phyloP scores from a whole-genome alignment of 2,888 invertebrate genomes.

The Drosophila helvetica region DNA sequence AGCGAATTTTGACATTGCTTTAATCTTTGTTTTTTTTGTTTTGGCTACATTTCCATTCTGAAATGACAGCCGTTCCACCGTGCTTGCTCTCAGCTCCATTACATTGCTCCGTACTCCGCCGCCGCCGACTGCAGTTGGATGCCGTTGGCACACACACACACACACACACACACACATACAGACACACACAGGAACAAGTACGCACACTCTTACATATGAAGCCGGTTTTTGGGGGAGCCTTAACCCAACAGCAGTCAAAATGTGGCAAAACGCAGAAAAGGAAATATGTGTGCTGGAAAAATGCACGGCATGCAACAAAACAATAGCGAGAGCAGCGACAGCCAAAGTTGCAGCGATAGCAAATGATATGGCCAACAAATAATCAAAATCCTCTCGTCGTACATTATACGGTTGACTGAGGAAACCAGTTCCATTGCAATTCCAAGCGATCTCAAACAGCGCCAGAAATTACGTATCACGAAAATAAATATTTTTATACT shows the following conservation, averaged over 20 bases:
- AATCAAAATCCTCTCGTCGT: constrained; percentile 68
- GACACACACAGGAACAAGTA: constrained; percentile 1
- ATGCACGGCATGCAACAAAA: constrained; percentile 63
- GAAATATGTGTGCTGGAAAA: constrained; percentile 62
- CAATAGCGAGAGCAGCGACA: constrained; percentile 20
- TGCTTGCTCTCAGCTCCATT: constrained; percentile 30
- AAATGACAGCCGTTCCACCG: constrained; percentile 32
- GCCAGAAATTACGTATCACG: constrained; percentile 78
- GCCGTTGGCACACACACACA: constrained; percentile 37
- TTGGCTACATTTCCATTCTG: constrained; percentile 23
- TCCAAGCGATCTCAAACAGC: constrained; percentile 62
- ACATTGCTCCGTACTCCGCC: constrained; percentile 2
- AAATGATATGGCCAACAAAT: constrained; percentile 41
- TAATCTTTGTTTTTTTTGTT: constrained; percentile 23
- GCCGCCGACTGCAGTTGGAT: constrained; percentile 31
- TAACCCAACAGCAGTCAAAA: constrained; percentile 50
- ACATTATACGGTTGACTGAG: constrained; percentile 74
- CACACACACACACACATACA: constrained; percentile 4
- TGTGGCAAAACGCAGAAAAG: constrained; percentile 66
- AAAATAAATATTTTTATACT: constrained; percentile 50
- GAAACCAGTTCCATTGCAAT: constrained; percentile 80
- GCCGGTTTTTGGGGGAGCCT: constrained; percentile 59
- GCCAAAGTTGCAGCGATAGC: constrained; percentile 11
- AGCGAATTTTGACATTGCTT: constrained; percentile 5
- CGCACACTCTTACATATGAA: constrained; percentile 46